Percentiles rank a stretch among this genome's conserved stretches.
Conservation (phyloP, 2,797 vertebrate genomes). For the Siniperca obscura region DNA sequence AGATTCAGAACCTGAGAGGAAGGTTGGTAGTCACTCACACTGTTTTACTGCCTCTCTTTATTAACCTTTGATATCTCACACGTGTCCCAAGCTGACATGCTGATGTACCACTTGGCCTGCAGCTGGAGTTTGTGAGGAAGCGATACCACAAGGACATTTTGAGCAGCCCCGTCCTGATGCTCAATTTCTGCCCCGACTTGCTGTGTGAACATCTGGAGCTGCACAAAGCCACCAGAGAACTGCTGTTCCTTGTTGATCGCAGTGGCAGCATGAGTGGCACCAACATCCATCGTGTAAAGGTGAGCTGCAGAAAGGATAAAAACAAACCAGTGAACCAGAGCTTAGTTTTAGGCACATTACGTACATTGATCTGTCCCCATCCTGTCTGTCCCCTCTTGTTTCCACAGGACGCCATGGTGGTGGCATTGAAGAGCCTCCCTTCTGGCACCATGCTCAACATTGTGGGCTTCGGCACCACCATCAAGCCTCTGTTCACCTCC, state of each 20-base stretch:
- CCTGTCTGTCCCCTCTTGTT: conserved; percentile 24
- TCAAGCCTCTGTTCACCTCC: conserved; percentile 89
- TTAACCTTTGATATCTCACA: conserved; percentile 1
- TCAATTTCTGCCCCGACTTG: conserved; percentile 94
- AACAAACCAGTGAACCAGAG: neutral
- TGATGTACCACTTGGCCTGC: conserved; percentile 9
- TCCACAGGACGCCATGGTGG: conserved; percentile 91
- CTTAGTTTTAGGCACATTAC: neutral
- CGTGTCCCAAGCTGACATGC: neutral
- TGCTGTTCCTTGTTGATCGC: conserved; percentile 91
- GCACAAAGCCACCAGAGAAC: conserved; percentile 89
- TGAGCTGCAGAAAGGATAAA: conserved; percentile 32
- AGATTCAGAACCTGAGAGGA: conserved; percentile 88
- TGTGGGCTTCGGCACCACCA: conserved; percentile 83
- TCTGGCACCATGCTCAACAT: conserved; percentile 91
- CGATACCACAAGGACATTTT: conserved; percentile 97
- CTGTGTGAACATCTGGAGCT: conserved; percentile 84
- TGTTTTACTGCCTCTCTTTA: neutral
- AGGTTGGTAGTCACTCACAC: conserved; percentile 79
- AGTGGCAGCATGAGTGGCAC: conserved; percentile 81
- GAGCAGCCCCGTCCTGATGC: conserved; percentile 93
- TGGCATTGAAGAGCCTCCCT: conserved; percentile 94
- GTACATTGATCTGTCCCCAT: neutral
- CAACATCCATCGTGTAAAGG: conserved; percentile 89
- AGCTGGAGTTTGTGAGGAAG: conserved; percentile 94